These are phyloP conservation scores for Macrochelys suwanniensis DNA, from an alignment of 2,797 vertebrate genomes.

Conservation along the genomic window DNA sequence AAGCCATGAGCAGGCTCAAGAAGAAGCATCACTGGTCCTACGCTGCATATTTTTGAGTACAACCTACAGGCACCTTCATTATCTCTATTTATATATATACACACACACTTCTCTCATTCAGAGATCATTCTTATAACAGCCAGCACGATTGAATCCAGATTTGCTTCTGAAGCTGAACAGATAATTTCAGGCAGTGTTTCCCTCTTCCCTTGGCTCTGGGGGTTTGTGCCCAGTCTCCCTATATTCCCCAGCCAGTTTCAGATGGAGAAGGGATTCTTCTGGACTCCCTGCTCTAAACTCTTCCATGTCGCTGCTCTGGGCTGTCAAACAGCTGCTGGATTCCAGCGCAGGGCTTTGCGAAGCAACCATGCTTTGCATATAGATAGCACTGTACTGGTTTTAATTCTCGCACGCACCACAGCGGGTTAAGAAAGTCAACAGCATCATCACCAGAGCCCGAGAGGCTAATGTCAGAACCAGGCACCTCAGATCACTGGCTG, in stretches of 20 bases:
- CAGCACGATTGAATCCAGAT: neutral
- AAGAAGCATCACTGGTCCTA: too few species aligned
- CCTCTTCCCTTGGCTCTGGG: neutral
- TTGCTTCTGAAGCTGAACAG: neutral
- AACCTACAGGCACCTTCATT: neutral
- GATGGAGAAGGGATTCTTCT: neutral
- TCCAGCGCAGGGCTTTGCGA: neutral
- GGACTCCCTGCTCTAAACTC: neutral
- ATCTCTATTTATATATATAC: too few species aligned
- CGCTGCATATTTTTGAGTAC: too few species aligned
- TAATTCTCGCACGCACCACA: neutral
- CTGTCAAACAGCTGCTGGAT: neutral
- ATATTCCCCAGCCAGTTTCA: neutral
- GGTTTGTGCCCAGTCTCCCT: neutral
- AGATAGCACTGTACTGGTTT: neutral
- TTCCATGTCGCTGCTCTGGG: neutral
- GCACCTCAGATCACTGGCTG: too few species aligned
- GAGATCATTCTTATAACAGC: neutral
- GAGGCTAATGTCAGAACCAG: neutral
- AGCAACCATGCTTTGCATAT: neutral
- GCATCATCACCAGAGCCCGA: neutral
- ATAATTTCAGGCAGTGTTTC: neutral
- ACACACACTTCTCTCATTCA: neutral
- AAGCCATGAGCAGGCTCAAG: too few species aligned
- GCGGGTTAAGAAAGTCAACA: neutral